Percentiles rank a stretch among this genome's conserved stretches.
These are phyloP conservation scores for Craterocephalus amniculus DNA, from an alignment of 2,797 vertebrate species.

Conservation along the genomic window DNA sequence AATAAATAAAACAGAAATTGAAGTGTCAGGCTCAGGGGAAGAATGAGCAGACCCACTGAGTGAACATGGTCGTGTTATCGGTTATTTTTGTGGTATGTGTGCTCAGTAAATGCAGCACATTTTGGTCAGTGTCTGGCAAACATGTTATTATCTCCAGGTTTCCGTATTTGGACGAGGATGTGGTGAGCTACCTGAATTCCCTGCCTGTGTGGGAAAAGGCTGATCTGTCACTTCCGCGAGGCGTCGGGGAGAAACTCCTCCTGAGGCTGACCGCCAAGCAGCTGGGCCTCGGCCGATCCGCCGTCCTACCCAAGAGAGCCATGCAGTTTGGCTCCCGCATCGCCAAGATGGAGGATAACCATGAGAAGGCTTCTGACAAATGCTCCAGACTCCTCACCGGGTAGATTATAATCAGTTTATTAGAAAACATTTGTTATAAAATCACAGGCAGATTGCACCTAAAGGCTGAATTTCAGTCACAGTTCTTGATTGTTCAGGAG, in stretches of 20 bases:
- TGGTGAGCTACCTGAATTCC: slow-evolving; percentile 91
- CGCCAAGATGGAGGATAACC: slow-evolving; percentile 90
- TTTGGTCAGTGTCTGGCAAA: background rate
- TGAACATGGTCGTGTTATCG: too few species aligned
- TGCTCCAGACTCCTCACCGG: slow-evolving; percentile 84
- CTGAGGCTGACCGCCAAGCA: slow-evolving; percentile 85
- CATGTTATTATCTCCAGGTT: slow-evolving; percentile 81
- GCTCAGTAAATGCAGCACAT: too few species aligned
- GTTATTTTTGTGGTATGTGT: background rate
- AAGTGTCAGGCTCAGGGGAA: too few species aligned
- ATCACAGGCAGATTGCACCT: background rate
- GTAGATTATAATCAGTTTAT: slow-evolving; percentile 48
- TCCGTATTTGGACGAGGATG: slow-evolving; percentile 94
- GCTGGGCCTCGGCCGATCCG: slow-evolving; percentile 85
- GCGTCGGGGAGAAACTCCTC: slow-evolving; percentile 93
- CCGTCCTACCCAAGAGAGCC: slow-evolving; percentile 91
- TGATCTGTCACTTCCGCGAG: slow-evolving; percentile 88
- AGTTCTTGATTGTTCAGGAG: background rate
- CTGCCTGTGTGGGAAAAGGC: slow-evolving; percentile 90
- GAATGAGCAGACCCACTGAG: too few species aligned
- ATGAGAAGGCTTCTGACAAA: slow-evolving; percentile 90
- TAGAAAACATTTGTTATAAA: slow-evolving; percentile 22
- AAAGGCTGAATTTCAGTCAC: background rate
- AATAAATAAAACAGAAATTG: too few species aligned
- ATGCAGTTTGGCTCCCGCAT: slow-evolving; percentile 97